Evolutionary conservation across 2,797 vertebrate genomes (phyloP).

Genomic region (Orestias chungarensis): DNA sequence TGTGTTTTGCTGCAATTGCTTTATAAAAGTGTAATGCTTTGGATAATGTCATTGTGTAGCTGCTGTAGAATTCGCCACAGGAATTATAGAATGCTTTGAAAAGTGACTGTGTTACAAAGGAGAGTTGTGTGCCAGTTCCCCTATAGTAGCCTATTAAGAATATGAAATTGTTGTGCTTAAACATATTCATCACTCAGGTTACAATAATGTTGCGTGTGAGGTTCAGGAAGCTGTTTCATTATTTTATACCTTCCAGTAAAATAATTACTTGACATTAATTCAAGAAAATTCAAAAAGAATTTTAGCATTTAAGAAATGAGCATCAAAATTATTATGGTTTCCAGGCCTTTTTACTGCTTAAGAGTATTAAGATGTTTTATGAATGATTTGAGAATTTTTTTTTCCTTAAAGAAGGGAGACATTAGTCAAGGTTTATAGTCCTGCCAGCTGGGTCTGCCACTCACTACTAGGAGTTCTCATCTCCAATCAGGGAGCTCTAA

Average conservation of each 20-base stretch:
- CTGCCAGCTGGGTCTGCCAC: conserved; percentile 38
- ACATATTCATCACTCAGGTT: too few relatives aligned
- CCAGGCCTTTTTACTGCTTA: conserved; percentile 46
- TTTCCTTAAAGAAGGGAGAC: conserved; percentile 21
- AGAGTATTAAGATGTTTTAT: conserved; percentile 31
- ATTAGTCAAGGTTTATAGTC: conserved; percentile 29
- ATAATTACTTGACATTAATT: background rate
- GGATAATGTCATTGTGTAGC: background rate
- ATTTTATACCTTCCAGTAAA: background rate
- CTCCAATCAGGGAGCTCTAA: conserved; percentile 38
- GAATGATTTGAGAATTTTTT: conserved; percentile 9
- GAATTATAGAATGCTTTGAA: background rate
- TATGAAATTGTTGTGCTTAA: background rate
- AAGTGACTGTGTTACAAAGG: background rate
- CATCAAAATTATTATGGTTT: conserved; percentile 35
- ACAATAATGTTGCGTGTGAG: background rate
- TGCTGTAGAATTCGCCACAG: background rate
- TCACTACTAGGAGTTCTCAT: conserved; percentile 36
- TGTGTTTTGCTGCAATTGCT: background rate
- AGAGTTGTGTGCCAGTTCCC: background rate
- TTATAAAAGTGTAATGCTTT: background rate
- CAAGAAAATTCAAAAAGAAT: conserved; percentile 8
- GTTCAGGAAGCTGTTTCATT: background rate
- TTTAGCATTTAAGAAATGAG: conserved; percentile 36
- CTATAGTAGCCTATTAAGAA: background rate